Percentiles rank a stretch among this genome's conserved stretches.
Evolutionary conservation across 2,888 invertebrate genomes (phyloP).

Genomic region (Drosophila anomalata): DNA sequence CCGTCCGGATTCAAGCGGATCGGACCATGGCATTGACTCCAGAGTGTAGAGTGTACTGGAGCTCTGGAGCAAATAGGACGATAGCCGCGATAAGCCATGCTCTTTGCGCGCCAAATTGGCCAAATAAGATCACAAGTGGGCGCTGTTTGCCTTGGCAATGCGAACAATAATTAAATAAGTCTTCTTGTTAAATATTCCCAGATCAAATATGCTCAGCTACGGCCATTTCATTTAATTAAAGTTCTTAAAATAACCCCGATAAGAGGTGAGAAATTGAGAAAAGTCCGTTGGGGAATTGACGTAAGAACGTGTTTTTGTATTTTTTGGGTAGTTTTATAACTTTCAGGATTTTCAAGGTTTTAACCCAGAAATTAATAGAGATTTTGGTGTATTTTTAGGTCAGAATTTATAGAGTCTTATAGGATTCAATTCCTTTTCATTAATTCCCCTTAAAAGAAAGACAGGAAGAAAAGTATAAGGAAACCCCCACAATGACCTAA

Average conservation of each 20-base stretch:
- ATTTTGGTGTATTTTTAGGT: neutral
- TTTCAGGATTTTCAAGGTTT: conserved; percentile 1
- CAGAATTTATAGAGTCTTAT: neutral
- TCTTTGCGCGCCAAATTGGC: conserved; percentile 46
- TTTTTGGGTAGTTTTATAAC: neutral
- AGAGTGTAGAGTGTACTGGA: neutral
- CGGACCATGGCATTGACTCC: conserved; percentile 56
- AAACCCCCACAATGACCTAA: neutral
- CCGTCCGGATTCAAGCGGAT: conserved; percentile 30
- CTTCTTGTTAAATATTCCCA: conserved; percentile 66
- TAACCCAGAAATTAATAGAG: neutral
- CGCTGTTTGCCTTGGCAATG: conserved; percentile 44
- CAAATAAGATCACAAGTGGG: conserved; percentile 40
- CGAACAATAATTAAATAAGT: conserved; percentile 68
- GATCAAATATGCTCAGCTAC: conserved; percentile 45
- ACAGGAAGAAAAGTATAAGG: neutral
- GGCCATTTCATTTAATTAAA: conserved; percentile 48
- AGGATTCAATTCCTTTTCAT: too few species aligned
- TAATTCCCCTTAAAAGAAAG: neutral
- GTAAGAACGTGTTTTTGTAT: conserved; percentile 6
- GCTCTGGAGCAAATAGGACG: conserved; percentile 26
- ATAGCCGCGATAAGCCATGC: conserved; percentile 42
- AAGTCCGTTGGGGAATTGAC: conserved; percentile 24
- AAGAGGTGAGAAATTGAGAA: conserved; percentile 45
- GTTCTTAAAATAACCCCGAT: conserved; percentile 46